phyloP scores from a whole-genome alignment of 2,797 vertebrate species.

The Ctenopoma multispine region DNA sequence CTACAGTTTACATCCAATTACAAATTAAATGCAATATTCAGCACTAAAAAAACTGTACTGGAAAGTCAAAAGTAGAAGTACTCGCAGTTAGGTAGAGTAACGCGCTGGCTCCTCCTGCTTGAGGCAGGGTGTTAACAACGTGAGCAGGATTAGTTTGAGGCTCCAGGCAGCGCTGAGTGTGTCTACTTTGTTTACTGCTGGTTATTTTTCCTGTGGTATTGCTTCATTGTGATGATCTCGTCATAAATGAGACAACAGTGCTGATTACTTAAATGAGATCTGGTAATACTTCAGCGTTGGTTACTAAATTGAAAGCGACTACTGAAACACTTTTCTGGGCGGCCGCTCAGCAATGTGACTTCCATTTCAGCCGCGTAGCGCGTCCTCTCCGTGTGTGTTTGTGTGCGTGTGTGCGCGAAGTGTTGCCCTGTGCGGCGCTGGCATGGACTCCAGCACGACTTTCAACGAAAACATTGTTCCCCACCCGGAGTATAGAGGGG shows the following conservation, averaged over 20 bases:
- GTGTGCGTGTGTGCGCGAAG: not conserved
- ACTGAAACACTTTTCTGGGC: not conserved
- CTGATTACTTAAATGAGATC: not conserved
- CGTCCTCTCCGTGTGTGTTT: not conserved
- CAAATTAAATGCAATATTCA: no score
- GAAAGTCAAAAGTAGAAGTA: no score
- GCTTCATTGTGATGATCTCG: no score
- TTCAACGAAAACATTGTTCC: not conserved
- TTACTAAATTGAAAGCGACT: not conserved
- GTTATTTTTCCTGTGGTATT: not conserved
- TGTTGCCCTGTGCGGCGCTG: not conserved
- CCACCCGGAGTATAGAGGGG: not conserved
- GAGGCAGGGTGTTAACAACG: not conserved
- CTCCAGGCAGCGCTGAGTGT: not conserved
- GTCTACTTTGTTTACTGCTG: not conserved
- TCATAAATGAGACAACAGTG: not conserved
- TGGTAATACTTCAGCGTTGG: slow-evolving; percentile 2
- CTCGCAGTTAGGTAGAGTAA: not conserved
- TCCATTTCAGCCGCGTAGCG: slow-evolving; percentile 17
- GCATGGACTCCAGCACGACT: slow-evolving; percentile 6
- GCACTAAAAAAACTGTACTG: no score
- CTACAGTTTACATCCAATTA: no score
- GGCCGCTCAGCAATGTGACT: slow-evolving; percentile 41
- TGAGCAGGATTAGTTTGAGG: not conserved
- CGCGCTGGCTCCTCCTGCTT: not conserved